Evolutionary conservation across 2,797 vertebrate species (phyloP).

Genomic region (Catamblyrhynchus diadema): DNA sequence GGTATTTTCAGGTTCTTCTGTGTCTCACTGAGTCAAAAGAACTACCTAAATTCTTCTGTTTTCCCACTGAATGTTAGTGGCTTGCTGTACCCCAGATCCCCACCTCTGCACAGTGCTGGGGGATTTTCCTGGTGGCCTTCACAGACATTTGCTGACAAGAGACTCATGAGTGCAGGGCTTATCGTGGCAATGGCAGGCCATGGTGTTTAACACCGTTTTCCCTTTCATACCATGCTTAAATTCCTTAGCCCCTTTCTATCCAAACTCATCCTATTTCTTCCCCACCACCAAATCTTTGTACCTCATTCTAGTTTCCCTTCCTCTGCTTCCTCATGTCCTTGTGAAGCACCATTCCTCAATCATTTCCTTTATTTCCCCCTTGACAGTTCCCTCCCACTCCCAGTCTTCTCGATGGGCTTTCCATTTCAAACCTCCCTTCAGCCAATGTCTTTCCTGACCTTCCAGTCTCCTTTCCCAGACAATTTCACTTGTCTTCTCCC

Average conservation of each 20-base stretch:
- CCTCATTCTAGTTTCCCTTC: not conserved
- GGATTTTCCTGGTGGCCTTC: not conserved
- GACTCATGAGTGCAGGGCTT: not conserved
- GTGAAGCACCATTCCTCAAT: not conserved
- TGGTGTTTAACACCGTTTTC: not conserved
- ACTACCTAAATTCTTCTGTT: not conserved
- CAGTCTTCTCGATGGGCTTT: fast-evolving
- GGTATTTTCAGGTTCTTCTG: not conserved
- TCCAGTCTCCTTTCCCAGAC: not conserved
- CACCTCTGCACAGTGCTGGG: not conserved
- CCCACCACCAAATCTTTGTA: not conserved
- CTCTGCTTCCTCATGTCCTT: not conserved
- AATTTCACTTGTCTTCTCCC: not conserved
- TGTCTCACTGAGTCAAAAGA: not conserved
- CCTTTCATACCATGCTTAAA: not conserved
- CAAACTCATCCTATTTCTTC: not conserved
- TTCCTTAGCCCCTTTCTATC: not conserved
- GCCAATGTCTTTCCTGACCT: not conserved
- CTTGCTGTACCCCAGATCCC: not conserved
- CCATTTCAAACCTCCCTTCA: fast-evolving
- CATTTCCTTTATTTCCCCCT: not conserved
- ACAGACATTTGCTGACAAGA: not conserved
- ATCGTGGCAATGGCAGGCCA: not conserved
- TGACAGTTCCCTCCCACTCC: not conserved
- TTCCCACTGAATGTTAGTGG: fast-evolving